These are phyloP conservation scores for Slavum lentiscoides DNA, from an alignment of 2,888 invertebrate genomes.

Conservation along the genomic window DNA sequence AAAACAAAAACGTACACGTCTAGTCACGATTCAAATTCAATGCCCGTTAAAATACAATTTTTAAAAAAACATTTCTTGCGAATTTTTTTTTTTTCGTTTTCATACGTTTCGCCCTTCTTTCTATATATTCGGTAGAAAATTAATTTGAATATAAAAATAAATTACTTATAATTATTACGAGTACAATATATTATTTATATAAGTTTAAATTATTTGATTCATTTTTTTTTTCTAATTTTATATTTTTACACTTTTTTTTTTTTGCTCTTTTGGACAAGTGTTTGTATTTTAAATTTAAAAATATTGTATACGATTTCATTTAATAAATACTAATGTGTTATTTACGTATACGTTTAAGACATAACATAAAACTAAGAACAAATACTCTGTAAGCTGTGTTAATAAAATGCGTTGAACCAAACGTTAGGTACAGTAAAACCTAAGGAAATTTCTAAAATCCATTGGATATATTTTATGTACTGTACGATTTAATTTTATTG, in stretches of 20 bases:
- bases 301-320: background rate
- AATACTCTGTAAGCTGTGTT: too few relatives aligned
- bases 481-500: too few relatives aligned
- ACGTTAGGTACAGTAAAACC: too few relatives aligned
- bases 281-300: background rate
- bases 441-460: too few relatives aligned
- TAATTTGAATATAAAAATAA: conserved; percentile 21
- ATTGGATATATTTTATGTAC: too few relatives aligned
- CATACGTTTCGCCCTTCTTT: background rate
- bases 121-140: conserved; percentile 14
- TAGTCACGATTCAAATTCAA: conserved; percentile 24
- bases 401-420: too few relatives aligned
- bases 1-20: conserved; percentile 23
- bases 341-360: too few relatives aligned
- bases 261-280: background rate
- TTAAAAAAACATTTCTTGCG: conserved; percentile 15
- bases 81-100: conserved; percentile 7
- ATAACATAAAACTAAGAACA: too few relatives aligned
- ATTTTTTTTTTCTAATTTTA: conserved; percentile 33
- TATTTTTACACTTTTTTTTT: conserved; percentile 18
- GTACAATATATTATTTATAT: conserved; percentile 22
- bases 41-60: background rate
- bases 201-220: conserved; percentile 47
- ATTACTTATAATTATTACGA: conserved; percentile 22
- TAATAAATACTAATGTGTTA: too few relatives aligned